These are phyloP conservation scores for Gallinago paraguaiae DNA, from an alignment of 2,113 vertebrate species.

Conservation along the genomic window DNA sequence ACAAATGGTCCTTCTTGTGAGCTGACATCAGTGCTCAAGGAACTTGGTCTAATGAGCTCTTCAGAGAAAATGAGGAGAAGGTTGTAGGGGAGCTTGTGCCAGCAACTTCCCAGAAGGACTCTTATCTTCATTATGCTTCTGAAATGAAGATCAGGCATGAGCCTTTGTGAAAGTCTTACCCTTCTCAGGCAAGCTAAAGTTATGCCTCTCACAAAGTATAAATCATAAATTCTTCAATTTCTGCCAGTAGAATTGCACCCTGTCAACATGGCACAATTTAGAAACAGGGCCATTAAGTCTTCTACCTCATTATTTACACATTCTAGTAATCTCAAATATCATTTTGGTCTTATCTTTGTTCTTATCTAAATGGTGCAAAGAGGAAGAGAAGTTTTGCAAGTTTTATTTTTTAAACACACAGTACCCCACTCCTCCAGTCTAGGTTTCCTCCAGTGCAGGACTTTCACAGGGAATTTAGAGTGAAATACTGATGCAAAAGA, in stretches of 20 bases:
- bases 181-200: background rate
- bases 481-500: background rate
- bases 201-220: background rate
- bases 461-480: background rate
- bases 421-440: background rate
- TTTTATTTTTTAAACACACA: background rate
- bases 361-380: background rate
- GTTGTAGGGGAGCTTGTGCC: background rate
- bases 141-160: background rate
- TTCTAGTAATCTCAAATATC: background rate
- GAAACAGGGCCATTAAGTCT: background rate
- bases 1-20: background rate
- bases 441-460: background rate
- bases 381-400: background rate
- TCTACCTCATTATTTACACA: background rate
- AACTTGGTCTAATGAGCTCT: background rate
- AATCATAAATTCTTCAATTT: background rate
- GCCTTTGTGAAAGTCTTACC: background rate
- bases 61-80: background rate
- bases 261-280: background rate
- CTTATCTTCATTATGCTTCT: background rate
- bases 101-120: background rate
- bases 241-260: background rate
- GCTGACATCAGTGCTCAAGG: background rate
- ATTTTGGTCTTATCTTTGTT: background rate